These are phyloP conservation scores for Raphicerus campestris DNA, from an alignment of 2,113 vertebrate genomes.

Conservation along the genomic window DNA sequence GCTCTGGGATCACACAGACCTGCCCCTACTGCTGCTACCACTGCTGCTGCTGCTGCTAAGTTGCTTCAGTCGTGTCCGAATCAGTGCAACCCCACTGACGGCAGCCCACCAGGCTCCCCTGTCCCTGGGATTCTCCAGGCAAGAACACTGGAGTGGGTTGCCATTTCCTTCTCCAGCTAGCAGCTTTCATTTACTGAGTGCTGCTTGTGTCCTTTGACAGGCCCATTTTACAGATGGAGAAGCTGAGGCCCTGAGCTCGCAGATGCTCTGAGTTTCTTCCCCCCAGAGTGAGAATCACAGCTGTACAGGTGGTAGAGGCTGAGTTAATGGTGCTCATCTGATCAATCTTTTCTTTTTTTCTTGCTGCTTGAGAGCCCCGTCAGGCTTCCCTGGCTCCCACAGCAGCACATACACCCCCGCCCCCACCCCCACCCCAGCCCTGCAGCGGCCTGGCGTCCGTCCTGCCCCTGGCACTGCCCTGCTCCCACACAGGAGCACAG, in stretches of 20 bases:
- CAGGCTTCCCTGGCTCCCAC: background rate
- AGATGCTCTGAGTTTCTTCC: background rate
- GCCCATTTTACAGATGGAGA: background rate
- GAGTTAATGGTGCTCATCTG: too few species aligned
- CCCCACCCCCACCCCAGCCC: background rate
- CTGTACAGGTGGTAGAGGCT: accelerated
- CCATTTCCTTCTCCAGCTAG: too few species aligned
- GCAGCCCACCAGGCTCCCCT: too few species aligned
- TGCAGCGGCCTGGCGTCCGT: background rate
- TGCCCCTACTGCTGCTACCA: accelerated
- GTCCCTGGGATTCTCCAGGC: too few species aligned
- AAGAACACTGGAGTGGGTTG: too few species aligned
- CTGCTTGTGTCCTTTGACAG: accelerated
- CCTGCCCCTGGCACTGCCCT: accelerated
- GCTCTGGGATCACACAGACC: background rate
- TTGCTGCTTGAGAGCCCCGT: background rate
- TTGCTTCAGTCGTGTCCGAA: too few species aligned
- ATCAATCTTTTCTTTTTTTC: too few species aligned
- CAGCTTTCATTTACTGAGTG: background rate
- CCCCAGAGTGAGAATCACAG: background rate
- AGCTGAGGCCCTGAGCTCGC: background rate
- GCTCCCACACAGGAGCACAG: background rate
- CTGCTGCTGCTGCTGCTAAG: too few species aligned
- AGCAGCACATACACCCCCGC: accelerated
- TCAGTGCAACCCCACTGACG: too few species aligned